Evolutionary conservation across 1,140 invertebrate species (phyloP), one percentile per base, ranked within the genome.

Genomic region (Tetragonula clypearis): DNA sequence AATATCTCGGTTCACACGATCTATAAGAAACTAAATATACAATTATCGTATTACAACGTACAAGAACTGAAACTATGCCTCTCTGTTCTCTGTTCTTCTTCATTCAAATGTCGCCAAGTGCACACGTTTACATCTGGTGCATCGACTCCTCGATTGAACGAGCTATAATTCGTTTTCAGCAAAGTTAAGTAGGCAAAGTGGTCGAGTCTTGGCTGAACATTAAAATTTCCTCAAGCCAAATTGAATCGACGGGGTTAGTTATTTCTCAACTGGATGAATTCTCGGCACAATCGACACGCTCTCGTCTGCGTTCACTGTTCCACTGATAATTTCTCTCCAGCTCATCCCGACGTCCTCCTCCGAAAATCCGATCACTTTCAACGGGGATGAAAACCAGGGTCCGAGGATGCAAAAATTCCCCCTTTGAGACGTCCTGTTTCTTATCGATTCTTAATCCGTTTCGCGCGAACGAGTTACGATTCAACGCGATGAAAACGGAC

Each of bases 351-450:
- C 55, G n/a, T 49, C 41, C 41, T 49, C 53, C 75, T 75, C 65
- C 84, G 84, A 84, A 85, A 69, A 86, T 26, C 78, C 74, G 66
- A 58, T 71, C 79, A 49, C 85, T 86, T 86, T 88, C 79, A 82
- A 79, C 79, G 26, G 72, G 41, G 8, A 0, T 6, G 6, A 65
- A 58, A 69, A 30, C 35, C 30, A 76, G 15, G 49, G 66, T 12
- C 49, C 79, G 41, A 74, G 82, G 84, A 72, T 73, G 49, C 58
- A 84, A 73, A 6, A 6, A 8, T 49, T 9, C 41, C 6, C 41
- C 71, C 85, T 91, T 91, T 91, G 73, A 77, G 56, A 65, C 49
- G 56, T 56, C 74, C 9, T 19, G 12, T 68, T 76, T 55, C 49
- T 76, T 19, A 15, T 66, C 53, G 6, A n/a, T 30, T 30, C 58